Evolutionary conservation across 2,113 vertebrate species (phyloP).

Genomic region (Channa maculata): DNA sequence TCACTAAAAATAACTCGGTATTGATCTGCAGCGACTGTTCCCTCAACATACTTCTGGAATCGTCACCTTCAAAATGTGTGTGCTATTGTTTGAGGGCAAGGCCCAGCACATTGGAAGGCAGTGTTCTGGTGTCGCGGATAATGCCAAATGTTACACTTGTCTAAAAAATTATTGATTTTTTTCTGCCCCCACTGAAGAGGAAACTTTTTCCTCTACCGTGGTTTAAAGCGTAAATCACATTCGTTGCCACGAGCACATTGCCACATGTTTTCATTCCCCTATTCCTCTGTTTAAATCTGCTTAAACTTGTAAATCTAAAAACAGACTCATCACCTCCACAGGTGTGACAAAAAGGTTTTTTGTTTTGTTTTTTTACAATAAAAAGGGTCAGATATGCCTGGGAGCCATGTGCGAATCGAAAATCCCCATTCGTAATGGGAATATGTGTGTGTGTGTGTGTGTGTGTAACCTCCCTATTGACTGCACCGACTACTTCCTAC

Average conservation of each 20-base stretch:
- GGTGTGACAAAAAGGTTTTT: conserved; percentile 49
- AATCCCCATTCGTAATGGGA: conserved; percentile 54
- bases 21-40: background rate
- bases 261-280: background rate
- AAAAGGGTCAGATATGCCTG: conserved; percentile 47
- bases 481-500: conserved; percentile 15
- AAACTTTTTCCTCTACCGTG: background rate
- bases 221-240: background rate
- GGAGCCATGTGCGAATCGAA: conserved; percentile 49
- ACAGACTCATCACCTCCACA: conserved; percentile 29
- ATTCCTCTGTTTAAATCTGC: conserved; percentile 14
- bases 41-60: background rate
- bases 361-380: conserved; percentile 47
- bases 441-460: conserved; percentile 42
- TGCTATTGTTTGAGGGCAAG: background rate
- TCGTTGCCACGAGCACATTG: background rate
- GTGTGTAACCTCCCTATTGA: conserved; percentile 49
- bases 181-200: background rate
- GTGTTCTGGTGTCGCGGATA: background rate
- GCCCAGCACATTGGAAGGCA: background rate
- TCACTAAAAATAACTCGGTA: background rate
- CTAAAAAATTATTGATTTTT: conserved; percentile 10
- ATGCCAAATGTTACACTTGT: background rate
- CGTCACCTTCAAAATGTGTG: background rate
- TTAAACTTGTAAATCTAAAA: conserved; percentile 8